Evolutionary conservation across 2,113 vertebrate species (phyloP).

Genomic region (Nannobrachium achirus): DNA sequence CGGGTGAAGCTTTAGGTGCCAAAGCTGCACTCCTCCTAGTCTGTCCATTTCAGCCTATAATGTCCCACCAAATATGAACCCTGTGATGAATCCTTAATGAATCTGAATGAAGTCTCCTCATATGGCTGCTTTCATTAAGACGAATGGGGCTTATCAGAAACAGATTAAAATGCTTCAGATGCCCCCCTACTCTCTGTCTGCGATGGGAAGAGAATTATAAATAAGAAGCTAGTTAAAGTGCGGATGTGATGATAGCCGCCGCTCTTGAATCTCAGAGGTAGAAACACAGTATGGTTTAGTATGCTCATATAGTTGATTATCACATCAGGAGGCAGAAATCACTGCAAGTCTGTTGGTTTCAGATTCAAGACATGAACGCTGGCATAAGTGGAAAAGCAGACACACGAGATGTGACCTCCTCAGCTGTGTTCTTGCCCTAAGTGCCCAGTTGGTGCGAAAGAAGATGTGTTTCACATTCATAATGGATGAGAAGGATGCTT

Average conservation of each 20-base stretch:
- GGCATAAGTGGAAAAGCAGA: conserved; percentile 59
- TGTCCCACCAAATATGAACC: conserved; percentile 59
- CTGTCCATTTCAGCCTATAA: conserved; percentile 59
- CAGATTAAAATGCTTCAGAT: conserved; percentile 73
- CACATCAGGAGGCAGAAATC: conserved; percentile 41
- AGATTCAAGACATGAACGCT: conserved; percentile 56
- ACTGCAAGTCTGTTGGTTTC: conserved; percentile 41
- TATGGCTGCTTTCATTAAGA: conserved; percentile 72
- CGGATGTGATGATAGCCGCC: conserved; percentile 64
- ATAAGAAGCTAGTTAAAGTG: conserved; percentile 55
- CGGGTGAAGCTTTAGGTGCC: conserved; percentile 19
- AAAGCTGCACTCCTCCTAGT: conserved; percentile 37
- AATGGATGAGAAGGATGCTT: neutral
- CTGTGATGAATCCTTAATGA: conserved; percentile 40
- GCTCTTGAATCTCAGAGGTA: conserved; percentile 44
- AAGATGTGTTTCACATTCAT: neutral
- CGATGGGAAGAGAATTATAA: conserved; percentile 27
- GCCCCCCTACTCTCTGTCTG: conserved; percentile 45
- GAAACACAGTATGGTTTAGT: conserved; percentile 44
- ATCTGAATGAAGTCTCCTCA: conserved; percentile 61
- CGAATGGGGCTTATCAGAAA: conserved; percentile 67
- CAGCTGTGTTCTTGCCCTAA: conserved; percentile 34
- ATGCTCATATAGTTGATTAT: conserved; percentile 56
- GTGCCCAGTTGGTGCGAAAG: conserved; percentile 13
- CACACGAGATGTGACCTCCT: conserved; percentile 28